Evolutionary conservation across 2,797 vertebrate species (phyloP).

Genomic region (Gambusia yucatana): DNA sequence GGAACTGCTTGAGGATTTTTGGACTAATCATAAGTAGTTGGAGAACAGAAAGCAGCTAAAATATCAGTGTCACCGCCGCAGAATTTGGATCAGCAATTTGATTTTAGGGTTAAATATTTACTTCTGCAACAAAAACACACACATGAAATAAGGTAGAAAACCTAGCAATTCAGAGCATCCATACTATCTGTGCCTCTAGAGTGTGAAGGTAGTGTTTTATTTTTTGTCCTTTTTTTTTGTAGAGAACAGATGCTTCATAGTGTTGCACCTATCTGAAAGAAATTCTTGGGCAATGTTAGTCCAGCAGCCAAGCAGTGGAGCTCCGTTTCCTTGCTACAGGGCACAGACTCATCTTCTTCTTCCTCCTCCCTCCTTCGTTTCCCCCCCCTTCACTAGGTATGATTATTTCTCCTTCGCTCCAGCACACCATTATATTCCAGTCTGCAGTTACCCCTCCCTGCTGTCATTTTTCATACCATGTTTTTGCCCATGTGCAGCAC

Average conservation of each 20-base stretch:
- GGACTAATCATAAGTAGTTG: conserved; percentile 36
- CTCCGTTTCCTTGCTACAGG: conserved; percentile 76
- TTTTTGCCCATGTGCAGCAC: conserved; percentile 71
- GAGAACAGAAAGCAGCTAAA: conserved; percentile 43
- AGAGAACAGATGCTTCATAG: conserved; percentile 45
- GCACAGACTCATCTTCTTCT: conserved; percentile 74
- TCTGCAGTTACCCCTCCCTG: conserved; percentile 76
- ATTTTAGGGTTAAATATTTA: conserved; percentile 24
- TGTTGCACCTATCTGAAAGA: conserved; percentile 61
- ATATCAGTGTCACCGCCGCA: conserved; percentile 41
- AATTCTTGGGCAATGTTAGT: conserved; percentile 62
- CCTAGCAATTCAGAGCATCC: conserved; percentile 15
- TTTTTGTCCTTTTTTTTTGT: not conserved
- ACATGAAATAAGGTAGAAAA: conserved; percentile 1
- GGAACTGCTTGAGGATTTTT: conserved; percentile 51
- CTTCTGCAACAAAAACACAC: conserved; percentile 1
- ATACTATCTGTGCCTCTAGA: conserved; percentile 27
- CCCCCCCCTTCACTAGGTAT: conserved; percentile 74
- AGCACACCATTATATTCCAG: conserved; percentile 76
- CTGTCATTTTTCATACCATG: conserved; percentile 83
- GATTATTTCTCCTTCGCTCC: conserved; percentile 80
- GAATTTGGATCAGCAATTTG: conserved; percentile 42
- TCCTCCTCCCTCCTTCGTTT: conserved; percentile 64
- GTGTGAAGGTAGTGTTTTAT: conserved; percentile 37
- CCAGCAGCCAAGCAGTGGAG: conserved; percentile 69